Evolutionary conservation across 2,797 vertebrate species (phyloP).

Genomic region (Crenichthys baileyi): DNA sequence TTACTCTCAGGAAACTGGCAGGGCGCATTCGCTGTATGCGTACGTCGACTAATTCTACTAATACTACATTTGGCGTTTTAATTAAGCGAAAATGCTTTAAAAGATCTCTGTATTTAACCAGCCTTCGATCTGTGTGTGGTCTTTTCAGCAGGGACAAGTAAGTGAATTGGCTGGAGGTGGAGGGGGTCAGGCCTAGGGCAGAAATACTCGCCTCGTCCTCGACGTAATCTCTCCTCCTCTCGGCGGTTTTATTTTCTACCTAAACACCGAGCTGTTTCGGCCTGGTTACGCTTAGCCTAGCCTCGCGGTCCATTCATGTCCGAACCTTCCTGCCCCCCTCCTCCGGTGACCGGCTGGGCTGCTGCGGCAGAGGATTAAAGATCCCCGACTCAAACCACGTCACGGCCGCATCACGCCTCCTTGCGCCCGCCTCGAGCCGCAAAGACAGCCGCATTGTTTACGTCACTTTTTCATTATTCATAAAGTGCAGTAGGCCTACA

Average conservation of each 20-base stretch:
- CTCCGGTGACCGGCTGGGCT: conserved; percentile 79
- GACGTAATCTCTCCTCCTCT: conserved; percentile 16
- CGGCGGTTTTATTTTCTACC: conserved; percentile 27
- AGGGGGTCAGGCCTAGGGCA: conserved; percentile 71
- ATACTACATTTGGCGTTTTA: conserved; percentile 2
- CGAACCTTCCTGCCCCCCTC: conserved; percentile 75
- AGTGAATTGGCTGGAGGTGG: conserved; percentile 51
- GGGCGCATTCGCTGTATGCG: conserved; percentile 55
- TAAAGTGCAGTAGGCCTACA: conserved; percentile 78
- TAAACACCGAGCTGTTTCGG: conserved; percentile 50
- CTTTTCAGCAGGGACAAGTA: conserved; percentile 38
- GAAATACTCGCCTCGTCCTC: conserved; percentile 34
- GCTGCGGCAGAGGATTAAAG: conserved; percentile 88
- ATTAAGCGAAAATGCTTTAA: conserved; percentile 18
- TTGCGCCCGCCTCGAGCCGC: conserved; percentile 71
- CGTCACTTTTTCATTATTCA: conserved; percentile 85
- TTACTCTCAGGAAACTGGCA: conserved; percentile 67
- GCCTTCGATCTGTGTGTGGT: conserved; percentile 25
- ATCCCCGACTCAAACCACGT: conserved; percentile 83
- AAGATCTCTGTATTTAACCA: conserved; percentile 10
- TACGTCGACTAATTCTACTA: conserved; percentile 12
- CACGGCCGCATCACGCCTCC: conserved; percentile 81
- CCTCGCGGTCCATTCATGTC: conserved; percentile 66
- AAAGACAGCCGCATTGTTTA: conserved; percentile 83
- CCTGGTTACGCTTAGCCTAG: conserved; percentile 49